phyloP scores from a whole-genome alignment of 2,113 vertebrate genomes.

The Lampris incognitus region DNA sequence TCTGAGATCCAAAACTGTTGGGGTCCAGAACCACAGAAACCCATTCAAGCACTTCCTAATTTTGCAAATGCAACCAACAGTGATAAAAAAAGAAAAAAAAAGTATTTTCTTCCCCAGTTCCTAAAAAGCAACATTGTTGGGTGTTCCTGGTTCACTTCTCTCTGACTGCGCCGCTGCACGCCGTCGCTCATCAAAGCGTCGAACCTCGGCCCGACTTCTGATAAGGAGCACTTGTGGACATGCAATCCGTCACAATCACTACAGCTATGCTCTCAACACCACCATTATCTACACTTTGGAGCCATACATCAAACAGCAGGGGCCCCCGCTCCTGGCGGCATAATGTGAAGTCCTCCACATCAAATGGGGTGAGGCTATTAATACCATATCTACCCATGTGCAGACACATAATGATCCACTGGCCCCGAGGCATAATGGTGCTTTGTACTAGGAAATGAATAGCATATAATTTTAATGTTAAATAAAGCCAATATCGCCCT shows the following conservation, averaged over 20 bases:
- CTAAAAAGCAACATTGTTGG: constrained; percentile 6
- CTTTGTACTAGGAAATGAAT: constrained; percentile 40
- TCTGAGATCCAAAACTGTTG: background rate
- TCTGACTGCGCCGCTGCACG: constrained; percentile 20
- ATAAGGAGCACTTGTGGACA: constrained; percentile 43
- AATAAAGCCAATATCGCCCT: constrained; percentile 13
- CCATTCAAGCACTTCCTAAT: background rate
- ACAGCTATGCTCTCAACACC: constrained; percentile 51
- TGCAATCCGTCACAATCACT: constrained; percentile 53
- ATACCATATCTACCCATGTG: constrained; percentile 64
- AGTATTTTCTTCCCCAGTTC: too few species aligned
- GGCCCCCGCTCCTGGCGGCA: constrained; percentile 59
- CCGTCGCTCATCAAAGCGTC: constrained; percentile 20
- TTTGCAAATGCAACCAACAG: background rate
- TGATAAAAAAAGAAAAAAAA: too few species aligned
- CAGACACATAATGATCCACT: constrained; percentile 59
- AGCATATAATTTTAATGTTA: constrained; percentile 53
- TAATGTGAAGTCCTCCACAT: constrained; percentile 67
- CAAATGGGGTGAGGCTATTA: constrained; percentile 70
- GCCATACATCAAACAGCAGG: constrained; percentile 66
- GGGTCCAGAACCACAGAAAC: background rate
- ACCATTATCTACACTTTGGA: constrained; percentile 48
- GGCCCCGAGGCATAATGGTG: constrained; percentile 45
- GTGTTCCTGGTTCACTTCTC: constrained; percentile 20
- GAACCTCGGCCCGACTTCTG: constrained; percentile 40